Evolutionary conservation across 2,888 invertebrate genomes (phyloP).

Genomic region (Drosophila peninsularis): DNA sequence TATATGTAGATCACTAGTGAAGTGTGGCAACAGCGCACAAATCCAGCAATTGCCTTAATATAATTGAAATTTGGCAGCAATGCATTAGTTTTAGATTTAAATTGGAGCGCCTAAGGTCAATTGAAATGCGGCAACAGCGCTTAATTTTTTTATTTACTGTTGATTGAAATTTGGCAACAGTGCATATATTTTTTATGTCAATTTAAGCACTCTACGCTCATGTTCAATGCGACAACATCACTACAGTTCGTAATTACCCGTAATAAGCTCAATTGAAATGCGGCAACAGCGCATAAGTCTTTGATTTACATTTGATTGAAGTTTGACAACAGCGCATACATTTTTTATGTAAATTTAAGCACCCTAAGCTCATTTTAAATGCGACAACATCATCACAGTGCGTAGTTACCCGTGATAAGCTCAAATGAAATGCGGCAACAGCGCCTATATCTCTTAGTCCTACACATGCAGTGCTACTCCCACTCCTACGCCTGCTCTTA

Average conservation of each 20-base stretch:
- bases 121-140: slow-evolving; percentile 11
- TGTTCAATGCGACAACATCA: slow-evolving; percentile 4
- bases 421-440: background rate
- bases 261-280: background rate
- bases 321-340: background rate
- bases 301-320: background rate
- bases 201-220: too few relatives aligned
- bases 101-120: too few relatives aligned
- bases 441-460: background rate
- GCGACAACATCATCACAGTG: background rate
- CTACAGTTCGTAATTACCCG: background rate
- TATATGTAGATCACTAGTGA: background rate
- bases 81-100: too few relatives aligned
- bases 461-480: too few relatives aligned
- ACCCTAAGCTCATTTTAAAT: too few relatives aligned
- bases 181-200: background rate
- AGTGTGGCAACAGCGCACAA: slow-evolving; percentile 6
- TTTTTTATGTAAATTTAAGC: too few relatives aligned
- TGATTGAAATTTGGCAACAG: background rate
- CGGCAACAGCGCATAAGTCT: background rate
- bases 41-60: too few relatives aligned
- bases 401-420: background rate
- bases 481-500: too few relatives aligned
- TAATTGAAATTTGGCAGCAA: too few relatives aligned
- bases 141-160: too few relatives aligned